These are phyloP conservation scores for Ennomos erosarius DNA, from an alignment of 2,888 invertebrate genomes.

Conservation along the genomic window DNA sequence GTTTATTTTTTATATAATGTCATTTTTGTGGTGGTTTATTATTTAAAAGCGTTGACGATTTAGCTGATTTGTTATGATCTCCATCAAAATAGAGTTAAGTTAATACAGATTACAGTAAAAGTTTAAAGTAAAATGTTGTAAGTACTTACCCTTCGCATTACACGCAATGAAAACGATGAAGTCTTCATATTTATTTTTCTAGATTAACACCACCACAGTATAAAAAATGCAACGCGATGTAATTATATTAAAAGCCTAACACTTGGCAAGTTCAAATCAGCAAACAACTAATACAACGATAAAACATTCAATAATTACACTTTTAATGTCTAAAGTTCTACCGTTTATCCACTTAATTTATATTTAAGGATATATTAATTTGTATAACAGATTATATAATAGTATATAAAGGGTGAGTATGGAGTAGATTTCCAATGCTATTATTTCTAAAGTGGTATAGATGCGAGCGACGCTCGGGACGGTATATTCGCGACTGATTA, in stretches of 20 bases:
- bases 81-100: no score
- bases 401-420: constrained; percentile 25
- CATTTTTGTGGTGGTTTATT: no score
- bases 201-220: constrained; percentile 46
- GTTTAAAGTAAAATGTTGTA: neutral
- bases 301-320: constrained; percentile 21
- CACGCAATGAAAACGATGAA: constrained; percentile 90
- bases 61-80: no score
- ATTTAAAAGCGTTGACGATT: no score
- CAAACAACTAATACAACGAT: constrained; percentile 43
- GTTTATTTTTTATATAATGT: no score
- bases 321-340: constrained; percentile 8
- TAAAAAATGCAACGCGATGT: constrained; percentile 39
- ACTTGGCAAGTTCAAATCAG: constrained; percentile 34
- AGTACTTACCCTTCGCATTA: constrained; percentile 91
- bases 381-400: constrained; percentile 9
- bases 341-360: constrained; percentile 7
- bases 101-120: no score
- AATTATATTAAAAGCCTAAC: constrained; percentile 35
- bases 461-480: constrained; percentile 73
- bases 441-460: constrained; percentile 45
- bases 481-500: constrained; percentile 80
- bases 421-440: constrained; percentile 44
- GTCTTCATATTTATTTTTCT: constrained; percentile 89
- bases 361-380: constrained; percentile 20